Percentiles rank a stretch among this genome's conserved stretches.
These are phyloP conservation scores for Rhaphigaster nebulosa DNA, from an alignment of 2,888 invertebrate species.

Conservation along the genomic window DNA sequence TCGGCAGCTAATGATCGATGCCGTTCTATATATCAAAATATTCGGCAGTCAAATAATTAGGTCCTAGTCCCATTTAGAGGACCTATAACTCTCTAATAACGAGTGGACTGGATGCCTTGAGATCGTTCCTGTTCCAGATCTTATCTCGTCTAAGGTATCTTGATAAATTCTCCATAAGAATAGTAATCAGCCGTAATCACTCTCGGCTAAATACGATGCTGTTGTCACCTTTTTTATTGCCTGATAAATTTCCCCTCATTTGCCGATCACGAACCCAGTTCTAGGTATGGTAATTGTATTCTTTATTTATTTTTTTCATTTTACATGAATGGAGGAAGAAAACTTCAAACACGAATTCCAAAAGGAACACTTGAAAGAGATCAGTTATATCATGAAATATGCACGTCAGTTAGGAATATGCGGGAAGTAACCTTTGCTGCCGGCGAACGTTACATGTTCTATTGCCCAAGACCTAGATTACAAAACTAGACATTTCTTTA, in stretches of 20 bases:
- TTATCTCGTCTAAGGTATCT: not conserved
- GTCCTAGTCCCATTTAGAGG: slow-evolving; percentile 1
- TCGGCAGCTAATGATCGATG: not conserved
- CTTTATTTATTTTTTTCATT: not conserved
- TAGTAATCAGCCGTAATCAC: slow-evolving; percentile 16
- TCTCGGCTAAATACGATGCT: slow-evolving; percentile 7
- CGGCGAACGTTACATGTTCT: not conserved
- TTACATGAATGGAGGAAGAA: not conserved
- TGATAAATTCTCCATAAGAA: slow-evolving; percentile 32
- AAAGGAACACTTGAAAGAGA: too few species aligned
- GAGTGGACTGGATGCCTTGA: not conserved
- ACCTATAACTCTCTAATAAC: slow-evolving; percentile 37
- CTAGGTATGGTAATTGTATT: not conserved
- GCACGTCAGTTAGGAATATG: not conserved
- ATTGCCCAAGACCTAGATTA: slow-evolving; percentile 21
- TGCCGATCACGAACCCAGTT: not conserved
- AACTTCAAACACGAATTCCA: not conserved
- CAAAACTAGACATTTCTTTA: not conserved
- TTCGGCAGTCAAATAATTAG: slow-evolving; percentile 29
- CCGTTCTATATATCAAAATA: slow-evolving; percentile 1
- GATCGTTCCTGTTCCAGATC: not conserved
- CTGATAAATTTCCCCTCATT: not conserved
- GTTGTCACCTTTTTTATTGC: slow-evolving; percentile 28
- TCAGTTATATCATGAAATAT: slow-evolving; percentile 21
- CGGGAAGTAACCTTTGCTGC: slow-evolving; percentile 23